A percentile compares a stretch with the other conserved stretches of the same genome.
These are phyloP conservation scores for Oopsacas minuta DNA, from an alignment of 37 sponge, comb jelly and placozoan species.

Conservation along the genomic window DNA sequence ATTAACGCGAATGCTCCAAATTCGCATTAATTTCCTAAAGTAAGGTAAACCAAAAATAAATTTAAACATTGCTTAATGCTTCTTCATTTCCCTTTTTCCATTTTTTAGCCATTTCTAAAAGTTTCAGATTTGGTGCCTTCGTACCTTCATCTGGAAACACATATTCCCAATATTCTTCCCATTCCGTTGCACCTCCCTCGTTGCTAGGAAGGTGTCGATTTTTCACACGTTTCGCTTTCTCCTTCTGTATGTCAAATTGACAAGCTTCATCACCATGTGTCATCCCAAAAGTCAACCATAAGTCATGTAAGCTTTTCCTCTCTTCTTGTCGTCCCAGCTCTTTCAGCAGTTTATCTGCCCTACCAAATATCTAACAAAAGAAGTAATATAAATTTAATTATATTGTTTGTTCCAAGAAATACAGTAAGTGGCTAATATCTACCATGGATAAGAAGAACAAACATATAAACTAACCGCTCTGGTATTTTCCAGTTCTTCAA, in stretches of 20 bases:
- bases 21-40: too few relatives aligned
- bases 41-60: too few relatives aligned
- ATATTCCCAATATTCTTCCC: slow-evolving; percentile 99
- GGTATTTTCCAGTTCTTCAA: slow-evolving; percentile 16
- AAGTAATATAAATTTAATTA: too few relatives aligned
- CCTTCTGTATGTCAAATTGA: slow-evolving; percentile 40
- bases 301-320: slow-evolving; percentile 64
- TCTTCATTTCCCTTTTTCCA: slow-evolving; percentile 63
- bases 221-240: slow-evolving; percentile 72
- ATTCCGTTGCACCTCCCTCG: slow-evolving; percentile 85
- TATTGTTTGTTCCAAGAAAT: too few relatives aligned
- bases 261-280: slow-evolving; percentile 40
- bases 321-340: slow-evolving; percentile 37
- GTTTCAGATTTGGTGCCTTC: slow-evolving; percentile 69
- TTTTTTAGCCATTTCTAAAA: slow-evolving; percentile 80
- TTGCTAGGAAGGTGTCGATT: slow-evolving; percentile 65
- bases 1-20: too few relatives aligned
- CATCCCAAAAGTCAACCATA: slow-evolving; percentile 78
- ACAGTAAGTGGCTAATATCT: too few relatives aligned
- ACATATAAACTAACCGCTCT: not conserved
- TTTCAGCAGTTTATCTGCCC: slow-evolving; percentile 48
- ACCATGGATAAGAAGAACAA: not conserved
- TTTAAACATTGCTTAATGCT: not conserved
- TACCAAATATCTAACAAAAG: slow-evolving; percentile 39
- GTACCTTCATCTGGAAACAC: slow-evolving; percentile 83